Conservation (phyloP, 2,113 vertebrate species). For the Muntiacus muntjak region DNA sequence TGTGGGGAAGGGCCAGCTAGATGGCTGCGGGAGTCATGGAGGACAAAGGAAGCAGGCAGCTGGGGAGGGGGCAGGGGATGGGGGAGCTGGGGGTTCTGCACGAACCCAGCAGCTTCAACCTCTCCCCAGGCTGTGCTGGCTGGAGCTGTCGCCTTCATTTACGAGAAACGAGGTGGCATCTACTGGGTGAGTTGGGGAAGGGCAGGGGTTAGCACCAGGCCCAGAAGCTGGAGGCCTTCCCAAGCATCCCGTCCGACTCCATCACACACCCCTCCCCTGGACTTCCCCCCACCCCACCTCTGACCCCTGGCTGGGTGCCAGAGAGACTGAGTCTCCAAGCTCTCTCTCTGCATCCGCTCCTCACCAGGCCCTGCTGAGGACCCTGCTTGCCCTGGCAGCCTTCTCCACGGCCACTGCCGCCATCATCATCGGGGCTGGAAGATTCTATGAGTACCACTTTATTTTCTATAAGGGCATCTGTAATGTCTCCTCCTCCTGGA, state of each 20-base stretch:
- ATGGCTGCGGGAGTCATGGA: rapidly evolving
- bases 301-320: background rate
- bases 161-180: background rate
- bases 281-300: rapidly evolving
- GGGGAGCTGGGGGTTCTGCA: background rate
- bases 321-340: background rate
- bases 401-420: background rate
- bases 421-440: rapidly evolving
- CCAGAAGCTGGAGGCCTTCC: background rate
- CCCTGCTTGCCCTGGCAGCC: background rate
- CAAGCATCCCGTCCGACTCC: background rate
- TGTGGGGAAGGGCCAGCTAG: background rate
- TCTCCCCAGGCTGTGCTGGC: constrained; percentile 54
- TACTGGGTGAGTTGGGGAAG: constrained; percentile 58
- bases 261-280: too few species aligned
- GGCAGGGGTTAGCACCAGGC: background rate
- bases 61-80: background rate
- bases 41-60: background rate
- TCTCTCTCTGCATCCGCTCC: background rate
- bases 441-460: rapidly evolving
- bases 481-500: rapidly evolving
- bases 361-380: constrained; percentile 50
- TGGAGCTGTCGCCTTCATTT: constrained; percentile 34
- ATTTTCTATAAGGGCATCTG: rapidly evolving
- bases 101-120: background rate